Evolutionary conservation across 1,140 invertebrate species (phyloP).

Genomic region (Heterodera schachtii): DNA sequence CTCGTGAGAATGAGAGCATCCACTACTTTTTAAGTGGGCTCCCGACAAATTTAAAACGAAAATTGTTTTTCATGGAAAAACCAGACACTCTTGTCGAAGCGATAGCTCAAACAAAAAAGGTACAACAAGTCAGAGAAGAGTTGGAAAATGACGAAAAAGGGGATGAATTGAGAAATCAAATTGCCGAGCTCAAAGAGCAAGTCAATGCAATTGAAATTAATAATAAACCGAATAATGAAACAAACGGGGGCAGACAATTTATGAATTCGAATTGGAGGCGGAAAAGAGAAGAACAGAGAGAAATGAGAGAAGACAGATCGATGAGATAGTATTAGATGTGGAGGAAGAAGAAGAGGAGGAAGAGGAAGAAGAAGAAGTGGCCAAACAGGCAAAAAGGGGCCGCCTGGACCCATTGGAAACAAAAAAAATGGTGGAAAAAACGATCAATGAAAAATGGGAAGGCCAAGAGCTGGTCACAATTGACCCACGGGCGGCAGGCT

Average conservation of each 20-base stretch:
- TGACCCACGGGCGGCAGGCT: too few relatives aligned
- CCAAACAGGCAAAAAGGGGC: too few relatives aligned
- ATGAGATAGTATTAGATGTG: too few relatives aligned
- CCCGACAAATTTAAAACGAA: neutral
- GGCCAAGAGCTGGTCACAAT: too few relatives aligned
- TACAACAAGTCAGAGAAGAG: neutral
- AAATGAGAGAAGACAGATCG: too few relatives aligned
- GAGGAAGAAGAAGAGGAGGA: too few relatives aligned
- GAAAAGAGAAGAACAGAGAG: too few relatives aligned
- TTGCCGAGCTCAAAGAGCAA: neutral
- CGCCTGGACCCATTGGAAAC: too few relatives aligned
- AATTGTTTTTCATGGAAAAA: neutral
- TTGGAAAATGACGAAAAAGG: constrained; percentile 7
- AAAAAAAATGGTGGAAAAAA: too few relatives aligned
- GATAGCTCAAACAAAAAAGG: neutral
- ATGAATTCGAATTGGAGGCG: neutral
- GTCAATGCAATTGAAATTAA: neutral
- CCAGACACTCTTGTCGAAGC: neutral
- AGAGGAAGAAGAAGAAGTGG: too few relatives aligned
- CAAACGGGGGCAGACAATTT: neutral
- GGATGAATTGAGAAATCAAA: neutral
- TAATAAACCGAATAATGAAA: neutral
- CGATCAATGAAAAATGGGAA: too few relatives aligned
- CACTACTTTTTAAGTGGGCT: neutral
- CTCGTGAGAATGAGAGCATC: neutral